Evolutionary conservation across 2,888 invertebrate species (phyloP), one percentile per base, ranked within the genome.

Genomic region (Eurois occulta): DNA sequence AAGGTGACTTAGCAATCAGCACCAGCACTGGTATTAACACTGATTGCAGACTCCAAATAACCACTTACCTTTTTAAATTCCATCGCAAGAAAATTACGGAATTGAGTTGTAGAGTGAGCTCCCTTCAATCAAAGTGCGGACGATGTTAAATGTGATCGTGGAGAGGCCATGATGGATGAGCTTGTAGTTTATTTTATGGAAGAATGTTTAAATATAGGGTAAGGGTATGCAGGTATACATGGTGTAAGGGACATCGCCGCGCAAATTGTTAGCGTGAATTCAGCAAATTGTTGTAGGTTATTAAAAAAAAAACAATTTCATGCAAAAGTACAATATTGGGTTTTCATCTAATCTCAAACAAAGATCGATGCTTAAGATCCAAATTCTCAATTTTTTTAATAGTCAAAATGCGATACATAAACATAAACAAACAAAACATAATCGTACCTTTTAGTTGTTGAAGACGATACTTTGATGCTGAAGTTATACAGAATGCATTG

Each of bases 51-150:
- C 13, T 66, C 58, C 4, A 65, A 80, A 83, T 76, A 60, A 41
- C 71, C 81, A 83, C 71, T 84, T 84, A 80, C 35, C 35, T 81
- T 68, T 70, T 65, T 41, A 76, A 72, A 83, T 80, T 76, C 4
- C 28, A 46, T 55, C 18, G 68, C 24, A 43, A 46, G 58, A 43
- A 43, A 60, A 80, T 84, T 11, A 38, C 21, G 60, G 35, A 67
- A 68, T 76, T 72, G 24, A 69, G 46, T 35, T 2, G 68, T 71
- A 75, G 58, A 70, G 80, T 80, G 71, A 71, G 35, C 32, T 43
- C 16, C 11, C 7, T 38, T 75, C 43, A 38, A 60, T 58, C 16
- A 75, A 80, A 75, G 11, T 38, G 67, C 21, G 71, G 72, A 78
- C 60, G 7, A 41, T 74, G 38, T 18, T 35, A 60, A 32, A 38